phyloP scores from a whole-genome alignment of 2,113 vertebrate genomes.

The Tetraodon nigroviridis region DNA sequence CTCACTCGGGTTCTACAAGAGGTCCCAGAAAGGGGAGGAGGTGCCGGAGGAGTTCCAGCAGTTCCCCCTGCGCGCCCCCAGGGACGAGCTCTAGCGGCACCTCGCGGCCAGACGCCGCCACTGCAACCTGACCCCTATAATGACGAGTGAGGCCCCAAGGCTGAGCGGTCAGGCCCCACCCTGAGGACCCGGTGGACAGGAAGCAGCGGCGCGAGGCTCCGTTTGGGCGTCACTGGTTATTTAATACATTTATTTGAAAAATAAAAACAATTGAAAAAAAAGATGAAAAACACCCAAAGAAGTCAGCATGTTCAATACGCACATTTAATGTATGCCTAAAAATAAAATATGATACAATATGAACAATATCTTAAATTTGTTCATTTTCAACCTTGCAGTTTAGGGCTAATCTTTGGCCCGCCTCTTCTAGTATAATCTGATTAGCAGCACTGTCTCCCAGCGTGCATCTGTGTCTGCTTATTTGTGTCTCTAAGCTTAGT shows the following conservation, averaged over 20 bases:
- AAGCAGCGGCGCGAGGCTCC: constrained; percentile 19
- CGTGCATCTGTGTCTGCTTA: constrained; percentile 9
- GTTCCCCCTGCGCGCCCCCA: constrained; percentile 66
- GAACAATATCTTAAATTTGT: too few species aligned
- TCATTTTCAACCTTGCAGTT: constrained; percentile 3
- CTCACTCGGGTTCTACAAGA: constrained; percentile 77
- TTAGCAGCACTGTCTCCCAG: constrained; percentile 47
- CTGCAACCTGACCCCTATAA: constrained; percentile 51
- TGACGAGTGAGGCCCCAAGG: constrained; percentile 70
- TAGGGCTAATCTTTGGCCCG: constrained; percentile 46
- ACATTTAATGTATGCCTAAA: background rate
- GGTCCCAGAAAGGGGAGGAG: constrained; percentile 77
- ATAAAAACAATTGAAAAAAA: background rate
- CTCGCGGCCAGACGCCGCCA: constrained; percentile 49
- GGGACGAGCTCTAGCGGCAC: constrained; percentile 75
- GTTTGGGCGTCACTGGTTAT: constrained; percentile 10
- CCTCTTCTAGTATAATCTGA: constrained; percentile 61
- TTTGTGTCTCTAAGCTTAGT: constrained; percentile 8
- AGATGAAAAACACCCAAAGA: background rate
- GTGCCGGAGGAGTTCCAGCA: constrained; percentile 76
- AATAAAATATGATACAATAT: too few species aligned
- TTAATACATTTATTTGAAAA: constrained; percentile 7
- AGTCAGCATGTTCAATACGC: background rate
- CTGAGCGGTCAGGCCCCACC: constrained; percentile 57
- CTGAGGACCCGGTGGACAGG: constrained; percentile 48